Evolutionary conservation across 2,113 vertebrate species (phyloP).

Genomic region (Leptobrachium leishanense): DNA sequence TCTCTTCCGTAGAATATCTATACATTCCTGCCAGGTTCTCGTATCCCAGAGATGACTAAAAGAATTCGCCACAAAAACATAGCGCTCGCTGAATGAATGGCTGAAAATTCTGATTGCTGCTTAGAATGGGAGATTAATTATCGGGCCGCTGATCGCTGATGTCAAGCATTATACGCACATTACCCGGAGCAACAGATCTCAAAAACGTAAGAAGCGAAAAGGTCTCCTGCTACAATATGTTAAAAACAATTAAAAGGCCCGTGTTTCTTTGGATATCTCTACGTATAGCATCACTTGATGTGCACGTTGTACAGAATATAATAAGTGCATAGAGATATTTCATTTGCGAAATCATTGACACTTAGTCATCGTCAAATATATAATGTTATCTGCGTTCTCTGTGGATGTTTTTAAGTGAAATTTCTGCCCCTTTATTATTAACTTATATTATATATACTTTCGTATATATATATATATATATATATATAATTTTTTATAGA

Average conservation of each 20-base stretch:
- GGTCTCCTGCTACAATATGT: conserved; percentile 49
- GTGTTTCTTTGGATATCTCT: conserved; percentile 27
- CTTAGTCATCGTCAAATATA: conserved; percentile 42
- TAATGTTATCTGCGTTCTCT: conserved; percentile 34
- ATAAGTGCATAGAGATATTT: conserved; percentile 44
- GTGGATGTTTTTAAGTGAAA: not conserved
- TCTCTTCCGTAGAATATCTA: not conserved
- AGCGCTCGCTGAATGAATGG: conserved; percentile 15
- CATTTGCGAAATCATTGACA: conserved; percentile 36
- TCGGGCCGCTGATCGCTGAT: conserved; percentile 9
- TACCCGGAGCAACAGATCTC: not conserved
- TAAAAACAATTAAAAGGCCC: conserved; percentile 58
- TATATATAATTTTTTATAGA: too few relatives aligned
- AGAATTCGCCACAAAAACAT: not conserved
- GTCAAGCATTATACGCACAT: not conserved
- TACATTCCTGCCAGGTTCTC: not conserved
- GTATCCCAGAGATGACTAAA: not conserved
- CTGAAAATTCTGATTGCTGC: conserved; percentile 26
- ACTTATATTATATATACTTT: conserved; percentile 1
- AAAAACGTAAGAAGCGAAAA: conserved; percentile 40
- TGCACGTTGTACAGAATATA: conserved; percentile 34
- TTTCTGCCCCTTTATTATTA: not conserved
- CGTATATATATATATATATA: too few relatives aligned
- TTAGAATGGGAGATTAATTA: conserved; percentile 25
- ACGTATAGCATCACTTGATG: conserved; percentile 26